Percentiles rank a stretch among this genome's conserved stretches.
phyloP scores from a whole-genome alignment of 2,113 vertebrate genomes.

The Stegostoma tigrinum region DNA sequence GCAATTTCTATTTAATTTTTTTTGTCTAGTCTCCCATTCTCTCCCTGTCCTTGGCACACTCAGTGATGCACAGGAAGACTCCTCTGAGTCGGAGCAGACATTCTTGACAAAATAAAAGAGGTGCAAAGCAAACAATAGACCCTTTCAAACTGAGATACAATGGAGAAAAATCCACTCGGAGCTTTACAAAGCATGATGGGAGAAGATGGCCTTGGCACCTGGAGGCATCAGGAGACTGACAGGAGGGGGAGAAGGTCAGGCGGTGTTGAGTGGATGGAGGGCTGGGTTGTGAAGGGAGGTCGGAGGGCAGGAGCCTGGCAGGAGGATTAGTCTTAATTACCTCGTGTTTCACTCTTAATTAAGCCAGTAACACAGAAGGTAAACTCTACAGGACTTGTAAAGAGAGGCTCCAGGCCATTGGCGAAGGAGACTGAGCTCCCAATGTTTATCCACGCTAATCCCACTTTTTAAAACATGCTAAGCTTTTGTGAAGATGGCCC shows the following conservation, averaged over 20 bases:
- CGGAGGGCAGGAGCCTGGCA: constrained; percentile 50
- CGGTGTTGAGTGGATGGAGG: not conserved
- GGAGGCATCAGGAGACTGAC: not conserved
- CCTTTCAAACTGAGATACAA: not conserved
- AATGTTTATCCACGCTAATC: constrained; percentile 64
- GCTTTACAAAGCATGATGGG: not conserved
- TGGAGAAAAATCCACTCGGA: not conserved
- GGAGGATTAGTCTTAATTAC: constrained; percentile 67
- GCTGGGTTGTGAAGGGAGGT: not conserved
- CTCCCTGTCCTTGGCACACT: not conserved
- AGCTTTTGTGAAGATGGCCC: not conserved
- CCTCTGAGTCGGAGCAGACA: not conserved
- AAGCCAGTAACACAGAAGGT: constrained; percentile 65
- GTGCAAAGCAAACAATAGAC: not conserved
- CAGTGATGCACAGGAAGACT: not conserved
- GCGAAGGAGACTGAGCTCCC: constrained; percentile 53
- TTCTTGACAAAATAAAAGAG: not conserved
- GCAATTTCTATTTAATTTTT: not conserved
- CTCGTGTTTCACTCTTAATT: constrained; percentile 73
- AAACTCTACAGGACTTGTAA: constrained; percentile 57
- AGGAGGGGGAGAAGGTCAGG: not conserved
- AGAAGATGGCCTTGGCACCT: not conserved
- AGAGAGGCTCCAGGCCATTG: constrained; percentile 53
- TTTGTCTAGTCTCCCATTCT: not conserved
- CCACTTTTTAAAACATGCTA: constrained; percentile 54